These are phyloP conservation scores for Cataglyphis cursor DNA, from an alignment of 2,888 invertebrate species.

Conservation along the genomic window DNA sequence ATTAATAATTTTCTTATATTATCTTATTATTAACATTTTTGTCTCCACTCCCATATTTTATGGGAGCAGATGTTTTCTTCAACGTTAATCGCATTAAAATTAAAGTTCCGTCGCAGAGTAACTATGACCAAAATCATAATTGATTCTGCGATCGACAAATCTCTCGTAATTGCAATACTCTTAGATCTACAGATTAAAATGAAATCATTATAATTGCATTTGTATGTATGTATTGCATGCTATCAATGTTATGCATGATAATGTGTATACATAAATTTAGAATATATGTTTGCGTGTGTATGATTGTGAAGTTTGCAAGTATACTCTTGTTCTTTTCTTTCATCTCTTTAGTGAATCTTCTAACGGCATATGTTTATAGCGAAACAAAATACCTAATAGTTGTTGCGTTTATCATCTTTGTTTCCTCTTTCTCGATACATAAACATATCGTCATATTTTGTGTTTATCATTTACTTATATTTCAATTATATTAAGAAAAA, in stretches of 20 bases:
- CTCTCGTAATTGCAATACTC: neutral
- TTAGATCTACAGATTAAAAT: neutral
- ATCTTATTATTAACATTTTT: neutral
- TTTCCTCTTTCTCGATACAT: neutral
- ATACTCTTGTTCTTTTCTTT: neutral
- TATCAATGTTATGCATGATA: constrained; percentile 7
- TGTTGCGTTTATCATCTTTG: neutral
- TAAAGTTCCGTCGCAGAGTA: neutral
- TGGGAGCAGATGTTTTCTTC: neutral
- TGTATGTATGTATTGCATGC: neutral
- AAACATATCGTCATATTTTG: neutral
- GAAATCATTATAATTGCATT: neutral
- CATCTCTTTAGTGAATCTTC: neutral
- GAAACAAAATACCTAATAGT: neutral
- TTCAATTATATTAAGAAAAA: neutral
- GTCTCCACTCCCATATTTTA: neutral
- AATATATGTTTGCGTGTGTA: neutral
- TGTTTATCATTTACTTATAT: neutral
- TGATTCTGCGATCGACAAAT: neutral
- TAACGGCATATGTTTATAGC: neutral
- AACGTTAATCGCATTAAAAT: neutral
- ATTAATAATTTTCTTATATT: neutral
- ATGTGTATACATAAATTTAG: constrained; percentile 1
- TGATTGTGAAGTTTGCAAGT: neutral
- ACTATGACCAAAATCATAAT: neutral